A percentile compares a stretch with the other conserved stretches of the same genome.
These are phyloP conservation scores for Pempheris klunzingeri DNA, from an alignment of 2,797 vertebrate genomes.

Conservation along the genomic window DNA sequence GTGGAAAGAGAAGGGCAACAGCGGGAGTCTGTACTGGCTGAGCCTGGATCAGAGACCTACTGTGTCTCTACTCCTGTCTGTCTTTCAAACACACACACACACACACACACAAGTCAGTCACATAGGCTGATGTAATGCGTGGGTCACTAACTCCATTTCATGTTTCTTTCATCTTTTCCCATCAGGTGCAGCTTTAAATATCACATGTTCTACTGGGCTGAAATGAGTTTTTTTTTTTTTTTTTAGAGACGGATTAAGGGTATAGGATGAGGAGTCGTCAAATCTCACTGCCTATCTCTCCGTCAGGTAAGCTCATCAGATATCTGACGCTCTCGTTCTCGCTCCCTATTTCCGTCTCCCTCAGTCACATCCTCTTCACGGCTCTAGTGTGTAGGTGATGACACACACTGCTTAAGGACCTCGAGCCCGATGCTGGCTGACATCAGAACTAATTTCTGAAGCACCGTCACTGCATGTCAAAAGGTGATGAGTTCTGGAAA, in stretches of 20 bases:
- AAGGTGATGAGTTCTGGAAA: conserved; percentile 10
- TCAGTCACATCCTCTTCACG: conserved; percentile 14
- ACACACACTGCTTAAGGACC: conserved; percentile 31
- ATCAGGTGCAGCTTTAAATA: conserved; percentile 31
- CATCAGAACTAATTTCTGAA: conserved; percentile 23
- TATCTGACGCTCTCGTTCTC: conserved; percentile 5
- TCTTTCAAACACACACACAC: conserved; percentile 31
- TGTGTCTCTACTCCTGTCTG: conserved; percentile 10
- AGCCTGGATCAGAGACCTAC: conserved; percentile 31
- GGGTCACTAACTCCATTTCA: conserved; percentile 23
- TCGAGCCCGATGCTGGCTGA: conserved; percentile 14
- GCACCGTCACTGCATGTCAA: conserved; percentile 26
- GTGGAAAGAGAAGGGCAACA: conserved; percentile 63
- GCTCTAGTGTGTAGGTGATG: conserved; percentile 43
- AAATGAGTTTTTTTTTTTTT: conserved; percentile 9
- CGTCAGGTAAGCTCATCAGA: conserved; percentile 35
- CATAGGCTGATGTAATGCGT: background rate
- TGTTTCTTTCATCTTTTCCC: conserved; percentile 26
- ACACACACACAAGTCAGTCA: conserved; percentile 15
- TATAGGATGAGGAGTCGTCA: conserved; percentile 21
- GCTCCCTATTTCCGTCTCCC: background rate
- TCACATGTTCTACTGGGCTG: conserved; percentile 4
- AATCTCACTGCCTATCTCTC: conserved; percentile 14
- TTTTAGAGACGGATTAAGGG: conserved; percentile 17
- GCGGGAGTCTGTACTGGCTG: conserved; percentile 42